These are phyloP conservation scores for Loris lydekkerianus DNA, from an alignment of 2,797 vertebrate species.

Conservation along the genomic window DNA sequence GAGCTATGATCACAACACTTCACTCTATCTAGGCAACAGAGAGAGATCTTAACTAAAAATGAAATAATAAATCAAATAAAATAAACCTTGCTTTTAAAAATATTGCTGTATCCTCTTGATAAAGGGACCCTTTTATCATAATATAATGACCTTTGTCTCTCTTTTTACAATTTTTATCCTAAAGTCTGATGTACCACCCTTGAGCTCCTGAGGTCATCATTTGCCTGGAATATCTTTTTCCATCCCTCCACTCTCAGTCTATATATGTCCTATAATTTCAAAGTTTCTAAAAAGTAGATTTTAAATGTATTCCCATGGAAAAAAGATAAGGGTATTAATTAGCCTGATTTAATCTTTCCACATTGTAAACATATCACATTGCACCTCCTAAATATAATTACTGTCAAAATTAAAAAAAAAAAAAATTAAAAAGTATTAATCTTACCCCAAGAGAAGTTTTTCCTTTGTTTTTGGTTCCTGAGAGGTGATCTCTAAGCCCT, in stretches of 20 bases:
- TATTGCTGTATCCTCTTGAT: neutral
- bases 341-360: neutral
- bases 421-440: neutral
- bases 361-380: neutral
- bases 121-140: neutral
- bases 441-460: neutral
- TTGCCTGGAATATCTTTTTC: neutral
- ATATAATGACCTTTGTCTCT: neutral
- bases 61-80: too few species aligned
- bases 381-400: neutral
- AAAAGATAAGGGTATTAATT: neutral
- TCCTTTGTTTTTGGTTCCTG: neutral
- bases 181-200: neutral
- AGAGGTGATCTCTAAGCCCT: neutral
- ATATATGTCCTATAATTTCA: neutral
- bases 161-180: neutral
- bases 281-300: neutral
- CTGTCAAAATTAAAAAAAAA: neutral
- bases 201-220: neutral
- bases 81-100: too few species aligned
- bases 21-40: too few species aligned
- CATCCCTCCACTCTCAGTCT: neutral
- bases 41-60: too few species aligned
- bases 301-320: neutral
- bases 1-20: too few species aligned